Conservation (phyloP, 2,113 vertebrate species). For the Panthera tigris region DNA sequence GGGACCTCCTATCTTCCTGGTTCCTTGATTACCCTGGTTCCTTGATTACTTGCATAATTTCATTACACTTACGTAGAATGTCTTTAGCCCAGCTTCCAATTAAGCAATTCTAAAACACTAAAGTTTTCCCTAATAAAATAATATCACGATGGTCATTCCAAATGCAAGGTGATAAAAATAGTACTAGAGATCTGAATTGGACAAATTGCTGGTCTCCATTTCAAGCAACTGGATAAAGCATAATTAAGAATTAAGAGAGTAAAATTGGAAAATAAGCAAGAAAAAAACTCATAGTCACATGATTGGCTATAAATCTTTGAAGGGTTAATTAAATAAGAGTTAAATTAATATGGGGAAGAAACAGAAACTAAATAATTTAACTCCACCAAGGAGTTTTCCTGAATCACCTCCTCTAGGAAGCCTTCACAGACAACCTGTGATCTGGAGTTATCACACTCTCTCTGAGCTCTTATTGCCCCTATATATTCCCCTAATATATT, state of each 20-base stretch:
- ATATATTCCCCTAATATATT: neutral
- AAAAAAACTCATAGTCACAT: neutral
- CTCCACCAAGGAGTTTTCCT: neutral
- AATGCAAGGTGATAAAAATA: neutral
- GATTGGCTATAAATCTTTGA: neutral
- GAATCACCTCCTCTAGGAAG: neutral
- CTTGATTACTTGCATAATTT: neutral
- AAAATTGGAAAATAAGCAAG: neutral
- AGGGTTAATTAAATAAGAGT: neutral
- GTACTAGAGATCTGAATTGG: neutral
- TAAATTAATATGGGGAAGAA: neutral
- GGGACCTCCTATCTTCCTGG: neutral
- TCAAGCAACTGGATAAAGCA: neutral
- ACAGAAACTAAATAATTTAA: neutral
- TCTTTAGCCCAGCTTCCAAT: neutral
- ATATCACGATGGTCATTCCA: neutral
- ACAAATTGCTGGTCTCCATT: neutral
- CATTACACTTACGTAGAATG: neutral
- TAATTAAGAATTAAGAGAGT: neutral
- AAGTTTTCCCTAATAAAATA: neutral
- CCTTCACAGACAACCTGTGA: neutral
- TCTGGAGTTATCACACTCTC: neutral
- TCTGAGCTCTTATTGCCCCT: neutral
- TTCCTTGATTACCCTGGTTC: neutral
- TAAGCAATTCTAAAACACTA: neutral